Evolutionary conservation across 2,113 vertebrate species (phyloP).

Genomic region (Leuciscus idus): DNA sequence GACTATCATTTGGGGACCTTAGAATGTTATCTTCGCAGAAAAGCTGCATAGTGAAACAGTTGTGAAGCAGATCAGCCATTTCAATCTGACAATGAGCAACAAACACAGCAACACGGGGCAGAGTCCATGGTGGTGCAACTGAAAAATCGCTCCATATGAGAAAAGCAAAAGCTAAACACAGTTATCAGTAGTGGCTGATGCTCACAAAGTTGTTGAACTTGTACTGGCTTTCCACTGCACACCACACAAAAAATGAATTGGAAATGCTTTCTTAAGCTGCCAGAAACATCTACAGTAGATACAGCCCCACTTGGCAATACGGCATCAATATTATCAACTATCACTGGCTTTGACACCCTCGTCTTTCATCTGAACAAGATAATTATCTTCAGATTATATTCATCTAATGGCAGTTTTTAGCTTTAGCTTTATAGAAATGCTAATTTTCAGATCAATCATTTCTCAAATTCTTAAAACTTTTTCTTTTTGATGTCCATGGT

Average conservation of each 20-base stretch:
- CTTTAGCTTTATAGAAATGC: not conserved
- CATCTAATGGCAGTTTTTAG: not conserved
- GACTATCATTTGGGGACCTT: slow-evolving; percentile 29
- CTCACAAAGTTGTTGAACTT: slow-evolving; percentile 1
- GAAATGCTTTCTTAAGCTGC: not conserved
- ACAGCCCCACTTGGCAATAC: not conserved
- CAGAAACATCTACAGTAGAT: not conserved
- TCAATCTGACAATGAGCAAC: slow-evolving; percentile 25
- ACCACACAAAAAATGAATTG: not conserved
- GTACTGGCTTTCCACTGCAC: not conserved
- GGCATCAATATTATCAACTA: not conserved
- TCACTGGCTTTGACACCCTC: not conserved
- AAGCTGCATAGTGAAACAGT: slow-evolving; percentile 37
- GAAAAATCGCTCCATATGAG: not conserved
- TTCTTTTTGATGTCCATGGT: not conserved
- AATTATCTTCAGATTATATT: not conserved
- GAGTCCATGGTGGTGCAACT: not conserved
- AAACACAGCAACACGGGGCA: not conserved
- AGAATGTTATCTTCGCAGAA: slow-evolving; percentile 32
- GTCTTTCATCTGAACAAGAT: not conserved
- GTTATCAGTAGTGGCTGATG: slow-evolving; percentile 40
- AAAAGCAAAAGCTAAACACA: slow-evolving; percentile 23
- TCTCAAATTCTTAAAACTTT: no score
- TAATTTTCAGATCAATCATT: not conserved
- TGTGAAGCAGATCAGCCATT: slow-evolving; percentile 24